Evolutionary conservation across 2,888 invertebrate genomes (phyloP).

Genomic region (Oxytorus armatus): DNA sequence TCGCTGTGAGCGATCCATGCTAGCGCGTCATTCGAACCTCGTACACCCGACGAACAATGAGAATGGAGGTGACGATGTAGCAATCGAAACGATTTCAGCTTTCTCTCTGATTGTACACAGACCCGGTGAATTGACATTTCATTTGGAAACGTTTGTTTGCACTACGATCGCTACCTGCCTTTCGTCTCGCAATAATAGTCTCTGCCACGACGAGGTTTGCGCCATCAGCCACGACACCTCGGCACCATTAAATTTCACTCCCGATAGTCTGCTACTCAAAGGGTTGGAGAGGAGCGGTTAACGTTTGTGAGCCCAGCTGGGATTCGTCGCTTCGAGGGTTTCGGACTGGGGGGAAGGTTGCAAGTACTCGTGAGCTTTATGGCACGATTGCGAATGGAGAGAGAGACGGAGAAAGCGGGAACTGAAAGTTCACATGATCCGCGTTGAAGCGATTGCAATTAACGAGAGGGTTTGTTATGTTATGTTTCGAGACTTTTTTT

Average conservation of each 20-base stretch:
- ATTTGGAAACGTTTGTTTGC: slow-evolving; percentile 71
- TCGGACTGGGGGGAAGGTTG: neutral
- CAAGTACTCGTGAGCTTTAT: slow-evolving; percentile 7
- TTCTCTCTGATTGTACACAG: slow-evolving; percentile 70
- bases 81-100: slow-evolving; percentile 65
- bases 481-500: neutral
- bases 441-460: slow-evolving; percentile 15
- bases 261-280: neutral
- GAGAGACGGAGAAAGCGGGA: too few species aligned
- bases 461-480: neutral
- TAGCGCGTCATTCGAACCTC: slow-evolving; percentile 2
- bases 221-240: slow-evolving; percentile 44
- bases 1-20: neutral
- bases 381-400: slow-evolving; percentile 11
- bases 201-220: slow-evolving; percentile 16
- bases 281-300: slow-evolving; percentile 10
- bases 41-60: slow-evolving; percentile 24
- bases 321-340: slow-evolving; percentile 51
- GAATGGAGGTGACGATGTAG: slow-evolving; percentile 40
- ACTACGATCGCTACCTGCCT: slow-evolving; percentile 26
- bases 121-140: slow-evolving; percentile 74
- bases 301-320: slow-evolving; percentile 35
- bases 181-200: slow-evolving; percentile 40
- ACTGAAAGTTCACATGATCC: slow-evolving; percentile 11
- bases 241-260: slow-evolving; percentile 47